Base-by-base conservation (phyloP, 2,797 vertebrate species). In the Pachyuromys duprasi region DNA sequence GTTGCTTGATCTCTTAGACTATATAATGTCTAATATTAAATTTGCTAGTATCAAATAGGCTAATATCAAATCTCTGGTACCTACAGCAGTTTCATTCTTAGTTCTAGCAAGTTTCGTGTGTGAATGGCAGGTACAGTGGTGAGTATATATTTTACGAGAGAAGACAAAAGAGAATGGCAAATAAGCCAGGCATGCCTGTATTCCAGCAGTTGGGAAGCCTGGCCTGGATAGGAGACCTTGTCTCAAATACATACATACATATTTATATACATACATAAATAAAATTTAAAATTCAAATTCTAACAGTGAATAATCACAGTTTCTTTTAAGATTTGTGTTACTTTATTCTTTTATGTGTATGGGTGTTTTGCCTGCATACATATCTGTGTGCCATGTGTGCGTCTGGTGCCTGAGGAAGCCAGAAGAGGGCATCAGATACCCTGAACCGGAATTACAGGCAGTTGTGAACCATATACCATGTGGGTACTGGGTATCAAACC, bases 21-120 rank as follows among this genome's bases (percentile, higher is more conserved):
- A 63, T 53, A 8, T 76, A 89, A 65, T 91, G 5, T 60, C 39
- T 91, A n/a, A n/a, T n/a, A n/a, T n/a, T n/a, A n/a, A n/a, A n/a
- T n/a, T n/a, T n/a, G n/a, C n/a, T n/a, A n/a, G n/a, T n/a, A n/a
- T n/a, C n/a, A n/a, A n/a, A n/a, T n/a, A n/a, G n/a, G n/a, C n/a
- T 53, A 75, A 2, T 80, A 89, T 86, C 91, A 62, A 36, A 22
- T 62, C 65, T 65, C 26, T 65, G 15, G n/a, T 13, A 33, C 39
- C 33, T 93, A 82, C 45, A 90, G 57, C 57, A 39, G 18, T 65
- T 81, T 24, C 11, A 22, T 53, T 86, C 42, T 2, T 79, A 57
- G 33, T 91, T 91, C 88, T 93, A 39, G 24, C 76, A 78, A 81
- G 65, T 79, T 97, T n/a, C 39, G 62, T 75, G 42, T 39, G 42